Evolutionary conservation across 2,888 invertebrate species (phyloP).

Genomic region (Odontocolon sp.): DNA sequence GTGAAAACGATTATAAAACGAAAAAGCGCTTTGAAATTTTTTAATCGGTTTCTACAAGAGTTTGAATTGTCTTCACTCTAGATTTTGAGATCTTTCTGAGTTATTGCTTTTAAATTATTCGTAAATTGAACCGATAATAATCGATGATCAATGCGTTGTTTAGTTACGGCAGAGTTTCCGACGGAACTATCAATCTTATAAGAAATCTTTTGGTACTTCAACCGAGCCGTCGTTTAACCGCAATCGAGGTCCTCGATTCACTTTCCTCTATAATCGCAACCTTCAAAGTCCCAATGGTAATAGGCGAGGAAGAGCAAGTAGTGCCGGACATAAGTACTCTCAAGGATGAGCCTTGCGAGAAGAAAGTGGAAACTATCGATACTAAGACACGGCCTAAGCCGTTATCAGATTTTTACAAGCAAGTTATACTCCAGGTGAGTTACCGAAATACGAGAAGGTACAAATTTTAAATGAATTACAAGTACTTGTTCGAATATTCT

Average conservation of each 20-base stretch:
- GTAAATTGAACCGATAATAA: too few relatives aligned
- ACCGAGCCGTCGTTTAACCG: constrained; percentile 86
- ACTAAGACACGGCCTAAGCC: constrained; percentile 51
- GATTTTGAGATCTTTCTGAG: too few relatives aligned
- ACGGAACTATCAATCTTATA: constrained; percentile 86
- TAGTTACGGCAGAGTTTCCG: constrained; percentile 84
- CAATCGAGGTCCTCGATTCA: constrained; percentile 86
- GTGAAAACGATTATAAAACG: too few relatives aligned
- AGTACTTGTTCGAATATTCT: too few relatives aligned
- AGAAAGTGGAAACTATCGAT: constrained; percentile 54
- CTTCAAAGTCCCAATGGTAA: constrained; percentile 81
- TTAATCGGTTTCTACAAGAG: too few relatives aligned
- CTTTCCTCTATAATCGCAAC: constrained; percentile 83
- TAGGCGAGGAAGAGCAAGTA: constrained; percentile 83
- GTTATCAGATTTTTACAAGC: constrained; percentile 72
- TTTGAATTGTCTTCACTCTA: too few relatives aligned
- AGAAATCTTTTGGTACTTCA: constrained; percentile 86
- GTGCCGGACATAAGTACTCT: constrained; percentile 82
- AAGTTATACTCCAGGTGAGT: constrained; percentile 72
- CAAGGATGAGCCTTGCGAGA: constrained; percentile 60
- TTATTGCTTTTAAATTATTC: too few relatives aligned
- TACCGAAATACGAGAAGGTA: background rate
- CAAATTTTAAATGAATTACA: too few relatives aligned
- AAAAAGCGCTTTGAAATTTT: too few relatives aligned
- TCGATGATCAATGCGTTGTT: constrained; percentile 58